phyloP scores from a whole-genome alignment of 2,888 invertebrate genomes.

The Priocnemis perturbator region DNA sequence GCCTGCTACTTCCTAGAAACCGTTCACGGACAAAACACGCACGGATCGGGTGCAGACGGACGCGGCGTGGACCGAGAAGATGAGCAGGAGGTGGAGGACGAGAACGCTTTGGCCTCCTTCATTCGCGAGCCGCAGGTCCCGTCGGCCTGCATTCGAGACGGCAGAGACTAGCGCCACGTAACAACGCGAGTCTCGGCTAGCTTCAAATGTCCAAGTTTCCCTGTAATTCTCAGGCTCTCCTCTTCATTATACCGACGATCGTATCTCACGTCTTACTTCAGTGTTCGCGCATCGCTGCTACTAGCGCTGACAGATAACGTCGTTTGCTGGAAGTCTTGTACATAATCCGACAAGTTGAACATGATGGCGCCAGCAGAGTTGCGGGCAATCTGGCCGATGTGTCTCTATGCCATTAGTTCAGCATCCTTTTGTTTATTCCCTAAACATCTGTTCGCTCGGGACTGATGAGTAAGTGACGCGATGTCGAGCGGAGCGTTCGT shows the following conservation, averaged over 20 bases:
- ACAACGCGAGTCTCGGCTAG: slow-evolving; percentile 3
- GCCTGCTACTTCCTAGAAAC: slow-evolving; percentile 42
- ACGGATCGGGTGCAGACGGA: slow-evolving; percentile 18
- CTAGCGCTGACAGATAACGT: too few relatives aligned
- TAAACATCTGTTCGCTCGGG: too few relatives aligned
- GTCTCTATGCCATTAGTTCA: too few relatives aligned
- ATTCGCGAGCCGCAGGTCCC: background rate
- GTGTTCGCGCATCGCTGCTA: too few relatives aligned
- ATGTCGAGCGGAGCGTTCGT: too few relatives aligned
- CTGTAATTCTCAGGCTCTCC: background rate
- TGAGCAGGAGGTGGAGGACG: background rate
- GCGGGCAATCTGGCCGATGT: too few relatives aligned
- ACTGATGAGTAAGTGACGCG: too few relatives aligned
- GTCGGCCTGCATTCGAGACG: background rate
- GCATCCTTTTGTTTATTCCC: too few relatives aligned
- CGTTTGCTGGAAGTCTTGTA: background rate
- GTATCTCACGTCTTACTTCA: too few relatives aligned
- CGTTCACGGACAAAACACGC: slow-evolving; percentile 38
- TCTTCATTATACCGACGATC: background rate
- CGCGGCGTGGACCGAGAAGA: slow-evolving; percentile 8
- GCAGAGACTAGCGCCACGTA: slow-evolving; percentile 8
- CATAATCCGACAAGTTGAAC: too few relatives aligned
- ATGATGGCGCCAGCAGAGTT: too few relatives aligned
- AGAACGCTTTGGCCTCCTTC: background rate
- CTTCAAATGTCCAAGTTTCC: slow-evolving; percentile 11